A percentile compares a stretch with the other conserved stretches of the same genome.
These are phyloP conservation scores for Beris chalybata DNA, from an alignment of 2,888 invertebrate genomes.

Conservation along the genomic window DNA sequence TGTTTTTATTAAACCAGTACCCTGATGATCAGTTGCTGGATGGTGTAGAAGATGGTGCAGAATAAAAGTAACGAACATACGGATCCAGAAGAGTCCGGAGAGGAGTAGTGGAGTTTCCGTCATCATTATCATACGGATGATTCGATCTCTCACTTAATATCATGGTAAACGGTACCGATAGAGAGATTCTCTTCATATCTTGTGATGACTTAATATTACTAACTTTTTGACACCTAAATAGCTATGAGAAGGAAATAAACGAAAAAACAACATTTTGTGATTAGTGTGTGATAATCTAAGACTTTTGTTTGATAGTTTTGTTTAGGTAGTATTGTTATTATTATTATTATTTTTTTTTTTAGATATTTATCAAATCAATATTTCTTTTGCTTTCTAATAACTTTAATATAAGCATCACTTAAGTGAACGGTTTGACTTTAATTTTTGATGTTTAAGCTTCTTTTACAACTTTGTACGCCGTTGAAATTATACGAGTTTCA, in stretches of 20 bases:
- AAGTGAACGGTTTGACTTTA: too few relatives aligned
- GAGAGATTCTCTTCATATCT: constrained; percentile 25
- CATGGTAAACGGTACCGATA: constrained; percentile 28
- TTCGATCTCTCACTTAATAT: constrained; percentile 28
- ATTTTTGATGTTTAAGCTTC: too few relatives aligned
- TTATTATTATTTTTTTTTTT: too few relatives aligned
- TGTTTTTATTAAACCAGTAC: constrained; percentile 53
- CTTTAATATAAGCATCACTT: too few relatives aligned
- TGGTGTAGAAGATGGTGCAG: constrained; percentile 33
- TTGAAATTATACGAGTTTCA: too few relatives aligned
- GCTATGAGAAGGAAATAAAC: constrained; percentile 57
- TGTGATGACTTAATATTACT: constrained; percentile 32
- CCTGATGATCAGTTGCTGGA: constrained; percentile 51
- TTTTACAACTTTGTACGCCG: too few relatives aligned
- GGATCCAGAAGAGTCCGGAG: constrained; percentile 32
- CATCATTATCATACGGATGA: constrained; percentile 33
- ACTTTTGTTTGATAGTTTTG: constrained; percentile 27
- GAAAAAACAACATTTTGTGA: constrained; percentile 55
- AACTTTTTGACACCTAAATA: constrained; percentile 50
- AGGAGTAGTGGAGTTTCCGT: constrained; percentile 32
- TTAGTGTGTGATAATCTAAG: constrained; percentile 47
- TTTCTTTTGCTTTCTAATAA: too few relatives aligned
- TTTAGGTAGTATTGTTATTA: constrained; percentile 39
- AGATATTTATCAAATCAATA: too few relatives aligned
- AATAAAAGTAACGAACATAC: constrained; percentile 32